Percentiles rank a stretch among this genome's conserved stretches.
These are phyloP conservation scores for Mimachlamys varia DNA, from an alignment of 2,888 invertebrate genomes.

Conservation along the genomic window DNA sequence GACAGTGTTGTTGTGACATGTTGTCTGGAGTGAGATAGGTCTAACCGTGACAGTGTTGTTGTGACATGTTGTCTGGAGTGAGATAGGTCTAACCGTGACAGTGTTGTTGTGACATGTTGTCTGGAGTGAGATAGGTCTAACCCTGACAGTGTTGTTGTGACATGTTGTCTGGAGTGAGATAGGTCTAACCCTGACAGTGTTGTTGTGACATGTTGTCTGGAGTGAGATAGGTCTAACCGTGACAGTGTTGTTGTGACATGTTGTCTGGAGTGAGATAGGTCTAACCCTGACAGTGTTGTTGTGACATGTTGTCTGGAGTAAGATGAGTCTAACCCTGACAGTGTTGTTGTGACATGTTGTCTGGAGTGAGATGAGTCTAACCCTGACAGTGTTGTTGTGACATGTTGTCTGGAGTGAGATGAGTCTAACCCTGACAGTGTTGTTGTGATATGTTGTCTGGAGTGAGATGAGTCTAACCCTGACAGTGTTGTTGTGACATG, in stretches of 20 bases:
- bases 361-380: background rate
- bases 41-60: slow-evolving; percentile 80
- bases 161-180: background rate
- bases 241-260: slow-evolving; percentile 80
- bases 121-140: background rate
- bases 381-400: slow-evolving; percentile 81
- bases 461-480: background rate
- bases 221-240: background rate
- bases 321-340: background rate
- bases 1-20: slow-evolving; percentile 80
- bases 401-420: background rate
- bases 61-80: background rate
- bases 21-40: background rate
- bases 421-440: slow-evolving; percentile 54
- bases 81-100: background rate
- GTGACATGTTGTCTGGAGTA: background rate
- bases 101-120: slow-evolving; percentile 80
- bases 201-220: slow-evolving; percentile 79
- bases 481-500: slow-evolving; percentile 80
- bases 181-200: slow-evolving; percentile 54
- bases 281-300: slow-evolving; percentile 80
- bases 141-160: slow-evolving; percentile 81
- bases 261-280: background rate
- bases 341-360: slow-evolving; percentile 80
- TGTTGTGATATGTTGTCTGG: slow-evolving; percentile 79